Evolutionary conservation across 2,113 vertebrate genomes (phyloP), one percentile per base, ranked within the genome.

Genomic region (human (Homo sapiens)): DNA sequence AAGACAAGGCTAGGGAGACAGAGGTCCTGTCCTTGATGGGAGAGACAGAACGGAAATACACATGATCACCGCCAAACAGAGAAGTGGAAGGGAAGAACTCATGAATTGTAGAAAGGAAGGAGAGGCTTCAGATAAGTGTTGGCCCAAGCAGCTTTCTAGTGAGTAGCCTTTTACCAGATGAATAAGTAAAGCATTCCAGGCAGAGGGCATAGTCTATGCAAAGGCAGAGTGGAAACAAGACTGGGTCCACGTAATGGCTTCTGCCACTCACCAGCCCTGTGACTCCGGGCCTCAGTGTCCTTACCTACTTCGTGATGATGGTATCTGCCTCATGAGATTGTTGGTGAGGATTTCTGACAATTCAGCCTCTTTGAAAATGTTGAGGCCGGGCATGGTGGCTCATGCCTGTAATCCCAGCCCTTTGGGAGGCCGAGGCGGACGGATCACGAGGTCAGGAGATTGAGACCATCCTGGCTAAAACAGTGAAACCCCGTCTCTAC

Each of bases 181-280:
- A 73, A 0, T 25, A 25, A 17, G 40, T 22, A 13, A 32, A n/a
- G 92, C 22, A 0, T 48, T 45, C 2, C 2, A 2, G 16, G 57
- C 38, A 18, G 0, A 35, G 43, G 35, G 55, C 13, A 0, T 2
- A 0, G 8, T 12, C 0, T 43, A 0, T 11, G 0, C 61, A 2
- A 0, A 18, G 68, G 30, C 38, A n/a, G 48, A 14, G 22, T 6
- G 3, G 55, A 50, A 75, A 25, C 9, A 12, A 5, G 64, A 12
- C 35, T 48, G 32, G 43, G 32, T 45, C 61, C 79, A 45, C 61
- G 52, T 17, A 35, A 17, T 48, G 5, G 18, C 68, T 43, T 75
- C 59, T 72, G 59, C 72, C 30, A 48, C 18, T 50, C 52, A 79
- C 7, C 6, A 23, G 38, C 90, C 59, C 25, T 57, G 20, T 59